Base-by-base conservation (phyloP, 1,140 invertebrate species). In the Diploscapter pachys region DNA sequence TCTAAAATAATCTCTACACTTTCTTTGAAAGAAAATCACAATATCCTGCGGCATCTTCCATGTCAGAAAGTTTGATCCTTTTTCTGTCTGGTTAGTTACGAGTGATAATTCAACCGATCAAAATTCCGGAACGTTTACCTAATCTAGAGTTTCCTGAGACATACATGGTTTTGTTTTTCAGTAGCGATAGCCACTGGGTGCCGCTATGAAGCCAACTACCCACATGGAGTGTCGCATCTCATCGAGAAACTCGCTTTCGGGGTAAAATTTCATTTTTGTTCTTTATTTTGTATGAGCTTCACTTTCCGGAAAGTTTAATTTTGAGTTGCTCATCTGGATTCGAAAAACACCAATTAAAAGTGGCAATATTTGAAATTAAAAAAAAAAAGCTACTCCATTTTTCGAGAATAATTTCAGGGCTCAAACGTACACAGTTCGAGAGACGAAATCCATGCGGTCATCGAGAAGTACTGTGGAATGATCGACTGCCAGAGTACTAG, bases 211-310 rank as follows among this genome's bases (percentile, higher is more conserved):
- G 91, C 94, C 49, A 90, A 91, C 13, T 96, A 95, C 88, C 93
- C 93, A 5, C 93, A 91, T 89, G 96, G 96, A 57, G 91, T 96
- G 67, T 94, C 94, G 61, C 96, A 99, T 88, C 97, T 98, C 86
- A 87, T 98, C n/a, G 95, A 98, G 89, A 98, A 98, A 88, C 88
- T 98, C 79, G 93, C 95, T 63, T 99, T 98, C 88, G 91, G 92
- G 88, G 94, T 96, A 90, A 92, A 81, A 31, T 31, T 31, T 31
- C 31, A 31, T 31, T 31, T 83, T 64, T 50, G 49, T 54, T 49
- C 54, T n/a, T 51, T 72, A 68, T 61, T 51, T n/a, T 54, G 52
- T 31, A 68, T 68, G 9, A 9, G 6, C 66, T 6, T 9, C 48
- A 52, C 51, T 8, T 5, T 0, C 3, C 31, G 31, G 31, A 31